Evolutionary conservation across 2,888 invertebrate species (phyloP), one percentile per base, ranked within the genome.

Genomic region (Lamellibrachia satsuma): DNA sequence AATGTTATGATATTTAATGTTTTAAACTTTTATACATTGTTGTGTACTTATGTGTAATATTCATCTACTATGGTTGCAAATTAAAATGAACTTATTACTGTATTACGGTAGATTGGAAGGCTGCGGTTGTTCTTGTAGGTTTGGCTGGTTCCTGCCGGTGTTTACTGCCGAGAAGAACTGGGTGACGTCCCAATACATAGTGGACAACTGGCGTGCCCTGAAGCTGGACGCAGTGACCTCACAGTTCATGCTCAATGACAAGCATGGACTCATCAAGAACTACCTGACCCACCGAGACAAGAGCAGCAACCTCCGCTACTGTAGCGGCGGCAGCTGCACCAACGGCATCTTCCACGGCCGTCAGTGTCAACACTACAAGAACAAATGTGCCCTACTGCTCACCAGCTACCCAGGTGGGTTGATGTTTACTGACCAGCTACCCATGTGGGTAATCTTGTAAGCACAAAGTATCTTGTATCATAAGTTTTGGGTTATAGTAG

Each of bases 181-280:
- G 96, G 93, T 94, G 60, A 51, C 91, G 4, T 94, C 95, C 55
- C 94, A 94, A 39, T 94, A 94, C 11, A 95, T 96, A 52, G 94
- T 95, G 60, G 97, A 97, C 93, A 97, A 97, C 94, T 98, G 98
- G 97, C 96, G 97, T 92, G 96, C 97, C 11, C 97, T 97, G 93
- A 95, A 95, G 92, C 96, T 97, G 91, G 95, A 95, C 11, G 96
- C 97, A 4, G 96, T 97, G 4, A 97, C 97, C 7, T 94, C 96
- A 4, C 95, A 96, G 15, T 97, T 97, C 95, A 94, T 95, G 8
- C 94, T 95, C 93, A 94, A 94, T 9, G 94, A 94, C 90, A 94
- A 93, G 22, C 60, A 60, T 22, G 52, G 27, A 11, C 60, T 93
- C 90, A 55, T 93, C 8, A 90, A 93, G 92, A 52, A 92, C 60